Conservation (phyloP, 2,797 vertebrate species). For the Poeciliopsis paucimaculata region DNA sequence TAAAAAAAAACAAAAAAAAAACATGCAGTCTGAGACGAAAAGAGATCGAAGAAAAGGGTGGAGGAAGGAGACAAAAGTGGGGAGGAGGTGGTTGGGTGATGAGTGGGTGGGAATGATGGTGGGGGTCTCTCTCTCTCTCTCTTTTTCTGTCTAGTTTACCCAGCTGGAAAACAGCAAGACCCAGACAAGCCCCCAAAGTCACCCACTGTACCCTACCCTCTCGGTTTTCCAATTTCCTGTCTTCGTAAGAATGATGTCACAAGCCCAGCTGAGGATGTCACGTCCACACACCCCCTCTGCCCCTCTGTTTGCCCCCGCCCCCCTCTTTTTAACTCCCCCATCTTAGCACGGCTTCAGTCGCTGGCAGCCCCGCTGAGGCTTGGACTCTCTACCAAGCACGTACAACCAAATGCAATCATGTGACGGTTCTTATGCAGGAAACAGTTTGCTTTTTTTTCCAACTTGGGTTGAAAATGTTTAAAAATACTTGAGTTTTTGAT, state of each 20-base stretch:
- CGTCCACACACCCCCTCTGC: slow-evolving; percentile 59
- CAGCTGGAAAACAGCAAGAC: slow-evolving; percentile 75
- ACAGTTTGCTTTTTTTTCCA: not conserved
- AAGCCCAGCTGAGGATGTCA: slow-evolving; percentile 83
- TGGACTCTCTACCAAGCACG: slow-evolving; percentile 78
- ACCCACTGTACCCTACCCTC: slow-evolving; percentile 68
- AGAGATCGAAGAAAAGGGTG: slow-evolving; percentile 33
- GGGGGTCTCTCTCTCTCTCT: slow-evolving; percentile 34
- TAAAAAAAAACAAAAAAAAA: slow-evolving; percentile 37
- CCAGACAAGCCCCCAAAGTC: slow-evolving; percentile 79
- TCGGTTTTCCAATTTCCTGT: slow-evolving; percentile 79
- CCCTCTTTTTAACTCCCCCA: slow-evolving; percentile 49
- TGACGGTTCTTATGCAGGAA: not conserved
- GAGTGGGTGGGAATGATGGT: slow-evolving; percentile 16
- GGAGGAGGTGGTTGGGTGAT: slow-evolving; percentile 35
- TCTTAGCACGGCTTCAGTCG: slow-evolving; percentile 72
- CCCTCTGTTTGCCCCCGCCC: slow-evolving; percentile 32
- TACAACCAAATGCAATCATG: slow-evolving; percentile 60
- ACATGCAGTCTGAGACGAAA: slow-evolving; percentile 10
- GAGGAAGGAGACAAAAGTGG: slow-evolving; percentile 41
- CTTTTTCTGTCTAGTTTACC: slow-evolving; percentile 74
- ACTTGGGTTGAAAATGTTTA: not conserved
- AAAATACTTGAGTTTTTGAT: not conserved
- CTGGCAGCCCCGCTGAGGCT: slow-evolving; percentile 69
- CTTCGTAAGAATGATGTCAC: slow-evolving; percentile 79